These are phyloP conservation scores for Chrysaora quinquecirrha DNA, from an alignment of 30 jellyfish, hydroid and myxozoan species.

Conservation along the genomic window DNA sequence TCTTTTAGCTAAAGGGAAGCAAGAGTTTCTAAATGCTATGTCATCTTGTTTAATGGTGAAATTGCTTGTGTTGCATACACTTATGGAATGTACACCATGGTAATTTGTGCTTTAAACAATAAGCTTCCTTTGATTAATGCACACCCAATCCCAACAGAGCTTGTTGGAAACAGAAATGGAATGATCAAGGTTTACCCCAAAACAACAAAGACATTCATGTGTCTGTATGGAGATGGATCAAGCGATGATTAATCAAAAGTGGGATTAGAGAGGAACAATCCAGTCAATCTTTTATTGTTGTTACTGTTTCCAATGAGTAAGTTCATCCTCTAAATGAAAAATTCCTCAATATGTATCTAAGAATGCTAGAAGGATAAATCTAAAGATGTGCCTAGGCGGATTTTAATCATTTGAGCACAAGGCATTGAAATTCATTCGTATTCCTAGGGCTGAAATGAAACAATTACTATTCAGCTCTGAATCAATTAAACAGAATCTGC, in stretches of 20 bases:
- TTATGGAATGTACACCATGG: slow-evolving; percentile 29
- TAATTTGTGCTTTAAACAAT: slow-evolving; percentile 23
- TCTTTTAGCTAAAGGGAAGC: slow-evolving; percentile 22
- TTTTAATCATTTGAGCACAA: no score
- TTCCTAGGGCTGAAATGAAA: no score
- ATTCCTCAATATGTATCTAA: no score
- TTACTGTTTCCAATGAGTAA: neutral
- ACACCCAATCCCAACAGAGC: slow-evolving; percentile 38
- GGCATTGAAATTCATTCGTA: no score
- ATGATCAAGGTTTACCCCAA: slow-evolving; percentile 26
- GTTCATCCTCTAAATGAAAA: no score
- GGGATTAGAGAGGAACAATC: slow-evolving; percentile 19
- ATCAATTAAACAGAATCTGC: no score
- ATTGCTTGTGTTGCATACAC: slow-evolving; percentile 17
- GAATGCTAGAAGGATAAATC: no score
- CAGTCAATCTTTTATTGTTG: neutral
- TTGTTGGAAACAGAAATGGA: slow-evolving; percentile 18
- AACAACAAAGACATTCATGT: slow-evolving; percentile 25
- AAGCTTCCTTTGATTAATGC: slow-evolving; percentile 5
- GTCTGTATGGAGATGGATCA: slow-evolving; percentile 30
- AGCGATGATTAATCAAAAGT: slow-evolving; percentile 15
- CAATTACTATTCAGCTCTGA: no score
- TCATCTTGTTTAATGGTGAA: slow-evolving; percentile 26
- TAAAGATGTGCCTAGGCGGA: no score
- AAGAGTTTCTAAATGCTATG: slow-evolving; percentile 16